phyloP scores from a whole-genome alignment of 2,888 invertebrate species.

The Caenorhabditis sp. region DNA sequence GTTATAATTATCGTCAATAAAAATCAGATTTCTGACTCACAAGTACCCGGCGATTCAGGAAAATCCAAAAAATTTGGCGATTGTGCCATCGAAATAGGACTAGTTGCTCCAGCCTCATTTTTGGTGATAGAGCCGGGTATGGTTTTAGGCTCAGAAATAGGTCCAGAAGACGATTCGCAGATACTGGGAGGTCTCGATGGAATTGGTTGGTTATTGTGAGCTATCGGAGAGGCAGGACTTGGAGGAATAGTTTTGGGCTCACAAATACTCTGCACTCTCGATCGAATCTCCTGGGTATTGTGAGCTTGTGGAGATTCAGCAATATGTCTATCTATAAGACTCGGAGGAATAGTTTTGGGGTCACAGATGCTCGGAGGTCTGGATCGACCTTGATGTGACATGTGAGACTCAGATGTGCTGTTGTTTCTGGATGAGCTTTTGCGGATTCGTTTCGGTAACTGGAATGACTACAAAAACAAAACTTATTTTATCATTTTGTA shows the following conservation, averaged over 20 bases:
- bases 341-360: no score
- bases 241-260: no score
- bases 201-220: background rate
- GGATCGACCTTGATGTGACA: background rate
- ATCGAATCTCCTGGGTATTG: no score
- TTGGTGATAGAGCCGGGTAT: background rate
- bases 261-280: no score
- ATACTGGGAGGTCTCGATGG: background rate
- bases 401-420: constrained; percentile 2
- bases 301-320: no score
- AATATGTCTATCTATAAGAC: no score
- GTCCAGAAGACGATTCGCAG: background rate
- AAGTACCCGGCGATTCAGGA: constrained; percentile 5
- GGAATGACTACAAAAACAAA: no score
- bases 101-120: background rate
- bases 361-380: background rate
- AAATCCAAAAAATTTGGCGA: constrained; percentile 16
- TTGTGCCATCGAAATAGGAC: background rate
- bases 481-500: no score
- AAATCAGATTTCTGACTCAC: no score
- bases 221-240: no score
- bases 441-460: constrained; percentile 6
- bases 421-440: background rate
- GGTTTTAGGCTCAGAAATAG: background rate
- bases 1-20: no score